These are phyloP conservation scores for Brachionichthys hirsutus DNA, from an alignment of 2,113 vertebrate genomes.

Conservation along the genomic window DNA sequence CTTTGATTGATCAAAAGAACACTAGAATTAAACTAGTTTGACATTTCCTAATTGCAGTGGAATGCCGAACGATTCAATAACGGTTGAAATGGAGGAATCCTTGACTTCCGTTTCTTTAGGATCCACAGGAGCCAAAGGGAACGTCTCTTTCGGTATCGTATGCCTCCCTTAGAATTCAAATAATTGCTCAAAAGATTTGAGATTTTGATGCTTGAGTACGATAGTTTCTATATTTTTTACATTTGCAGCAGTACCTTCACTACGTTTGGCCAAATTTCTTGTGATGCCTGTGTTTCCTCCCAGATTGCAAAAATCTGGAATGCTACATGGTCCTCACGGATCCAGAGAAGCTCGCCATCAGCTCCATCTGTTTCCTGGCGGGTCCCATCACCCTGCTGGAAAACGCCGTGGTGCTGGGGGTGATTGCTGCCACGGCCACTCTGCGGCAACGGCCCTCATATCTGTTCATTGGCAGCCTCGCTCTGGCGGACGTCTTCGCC, in stretches of 20 bases:
- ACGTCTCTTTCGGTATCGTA: constrained; percentile 25
- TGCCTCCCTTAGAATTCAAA: not conserved
- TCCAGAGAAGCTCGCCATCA: constrained; percentile 73
- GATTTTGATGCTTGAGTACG: not conserved
- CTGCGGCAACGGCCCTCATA: constrained; percentile 86
- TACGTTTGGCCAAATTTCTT: not conserved
- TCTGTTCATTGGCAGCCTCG: constrained; percentile 88
- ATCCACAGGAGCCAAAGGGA: constrained; percentile 8
- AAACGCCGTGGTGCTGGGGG: constrained; percentile 81
- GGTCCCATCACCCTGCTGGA: constrained; percentile 85
- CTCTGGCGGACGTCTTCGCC: constrained; percentile 87
- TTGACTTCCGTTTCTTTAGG: not conserved
- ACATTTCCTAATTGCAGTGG: constrained; percentile 4
- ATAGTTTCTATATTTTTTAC: too few relatives aligned
- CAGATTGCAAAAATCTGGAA: constrained; percentile 65
- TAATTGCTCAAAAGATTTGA: not conserved
- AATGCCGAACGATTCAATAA: not conserved
- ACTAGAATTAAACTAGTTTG: not conserved
- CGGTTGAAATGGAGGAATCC: constrained; percentile 49
- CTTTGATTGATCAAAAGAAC: too few relatives aligned
- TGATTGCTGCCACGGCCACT: constrained; percentile 77
- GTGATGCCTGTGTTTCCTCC: not conserved
- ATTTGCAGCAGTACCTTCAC: too few relatives aligned
- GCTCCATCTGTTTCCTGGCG: constrained; percentile 80
- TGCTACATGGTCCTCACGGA: constrained; percentile 84